phyloP scores from a whole-genome alignment of 2,888 invertebrate genomes.

The Rhabditoides inermis region DNA sequence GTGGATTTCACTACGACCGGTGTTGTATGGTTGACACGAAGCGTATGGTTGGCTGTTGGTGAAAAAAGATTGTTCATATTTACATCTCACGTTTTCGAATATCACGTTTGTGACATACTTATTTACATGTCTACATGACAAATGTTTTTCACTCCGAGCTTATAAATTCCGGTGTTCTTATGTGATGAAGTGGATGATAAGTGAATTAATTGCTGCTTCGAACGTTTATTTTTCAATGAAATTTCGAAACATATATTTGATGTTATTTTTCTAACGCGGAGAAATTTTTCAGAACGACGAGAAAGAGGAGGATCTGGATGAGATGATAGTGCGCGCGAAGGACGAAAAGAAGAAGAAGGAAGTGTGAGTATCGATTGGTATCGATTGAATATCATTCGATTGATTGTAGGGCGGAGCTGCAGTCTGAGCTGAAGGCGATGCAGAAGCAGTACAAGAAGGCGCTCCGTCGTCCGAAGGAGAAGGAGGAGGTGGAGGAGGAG shows the following conservation, averaged over 20 bases:
- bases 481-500: constrained; percentile 50
- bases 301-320: constrained; percentile 26
- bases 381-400: no score
- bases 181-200: no score
- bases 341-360: constrained; percentile 17
- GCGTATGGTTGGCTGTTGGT: no score
- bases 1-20: no score
- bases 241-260: neutral
- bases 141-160: no score
- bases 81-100: no score
- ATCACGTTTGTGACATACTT: no score
- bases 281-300: constrained; percentile 13
- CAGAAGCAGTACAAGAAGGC: constrained; percentile 47
- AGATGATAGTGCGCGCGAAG: constrained; percentile 25
- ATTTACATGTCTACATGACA: neutral
- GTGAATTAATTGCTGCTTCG: no score
- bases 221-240: neutral
- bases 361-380: constrained; percentile 12
- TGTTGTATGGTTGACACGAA: no score
- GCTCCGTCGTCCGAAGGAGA: constrained; percentile 41
- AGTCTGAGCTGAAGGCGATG: constrained; percentile 24
- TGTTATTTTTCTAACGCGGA: neutral
- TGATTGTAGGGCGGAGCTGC: constrained; percentile 18
- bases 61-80: no score
- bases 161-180: no score